Conservation (phyloP, 2,797 vertebrate species). For the Galaxias olidus region DNA sequence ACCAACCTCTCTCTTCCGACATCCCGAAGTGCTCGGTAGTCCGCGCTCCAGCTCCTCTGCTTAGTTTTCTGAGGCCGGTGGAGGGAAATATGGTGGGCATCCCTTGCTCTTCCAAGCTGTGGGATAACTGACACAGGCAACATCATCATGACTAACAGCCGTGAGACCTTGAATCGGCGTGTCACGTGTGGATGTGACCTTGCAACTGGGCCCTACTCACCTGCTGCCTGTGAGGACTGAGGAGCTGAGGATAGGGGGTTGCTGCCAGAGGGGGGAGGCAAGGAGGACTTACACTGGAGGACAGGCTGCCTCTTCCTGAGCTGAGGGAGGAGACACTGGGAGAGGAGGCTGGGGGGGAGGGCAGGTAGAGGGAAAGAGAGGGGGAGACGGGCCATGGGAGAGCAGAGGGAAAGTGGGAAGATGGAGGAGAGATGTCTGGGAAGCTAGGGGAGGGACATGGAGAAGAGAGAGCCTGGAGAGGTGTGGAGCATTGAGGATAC, state of each 20-base stretch:
- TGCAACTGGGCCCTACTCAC: neutral
- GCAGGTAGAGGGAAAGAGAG: neutral
- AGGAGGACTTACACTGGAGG: constrained; percentile 7
- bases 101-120: neutral
- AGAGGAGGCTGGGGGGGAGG: neutral
- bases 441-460: too few species aligned
- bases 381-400: neutral
- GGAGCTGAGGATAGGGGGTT: neutral
- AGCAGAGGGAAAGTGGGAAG: neutral
- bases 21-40: neutral
- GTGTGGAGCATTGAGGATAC: too few species aligned
- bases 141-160: neutral
- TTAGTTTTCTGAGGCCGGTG: neutral
- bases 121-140: neutral
- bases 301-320: constrained; percentile 18
- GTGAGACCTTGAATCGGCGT: neutral
- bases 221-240: constrained; percentile 1
- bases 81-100: neutral
- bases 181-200: neutral
- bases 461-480: too few species aligned
- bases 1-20: constrained; percentile 2
- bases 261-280: constrained; percentile 19
- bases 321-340: constrained; percentile 20
- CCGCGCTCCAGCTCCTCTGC: neutral
- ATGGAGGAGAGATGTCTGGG: too few species aligned